These are phyloP conservation scores for Montipora capitata DNA, from an alignment of 92 coral and sea anemone genomes.

Conservation along the genomic window DNA sequence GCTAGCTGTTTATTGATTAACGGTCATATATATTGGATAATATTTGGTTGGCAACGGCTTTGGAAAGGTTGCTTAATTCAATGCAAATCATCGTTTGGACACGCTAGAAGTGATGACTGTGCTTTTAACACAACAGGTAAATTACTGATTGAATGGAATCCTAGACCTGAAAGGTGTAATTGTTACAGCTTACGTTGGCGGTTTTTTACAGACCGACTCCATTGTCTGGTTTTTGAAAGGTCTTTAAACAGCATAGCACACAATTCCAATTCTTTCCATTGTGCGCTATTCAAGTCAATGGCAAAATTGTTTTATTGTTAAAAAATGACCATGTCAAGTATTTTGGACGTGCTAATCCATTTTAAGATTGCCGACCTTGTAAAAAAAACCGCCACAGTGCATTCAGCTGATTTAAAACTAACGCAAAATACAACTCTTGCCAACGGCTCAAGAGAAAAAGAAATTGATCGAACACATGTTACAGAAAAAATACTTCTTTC, in stretches of 20 bases:
- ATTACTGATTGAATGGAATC: slow-evolving; percentile 5
- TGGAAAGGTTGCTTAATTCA: neutral
- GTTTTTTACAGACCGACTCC: neutral
- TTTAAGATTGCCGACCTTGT: neutral
- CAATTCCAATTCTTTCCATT: slow-evolving; percentile 1
- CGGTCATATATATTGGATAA: too few relatives aligned
- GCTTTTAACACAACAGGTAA: neutral
- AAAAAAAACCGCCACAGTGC: neutral
- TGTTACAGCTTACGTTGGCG: too few relatives aligned
- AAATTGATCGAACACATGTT: too few relatives aligned
- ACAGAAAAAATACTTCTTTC: too few relatives aligned
- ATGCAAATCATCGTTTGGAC: neutral
- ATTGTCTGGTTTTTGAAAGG: slow-evolving; percentile 10
- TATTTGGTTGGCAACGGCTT: slow-evolving; percentile 5
- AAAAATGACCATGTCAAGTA: slow-evolving; percentile 27
- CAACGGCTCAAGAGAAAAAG: too few relatives aligned
- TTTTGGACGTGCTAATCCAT: slow-evolving; percentile 24
- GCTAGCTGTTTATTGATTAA: too few relatives aligned
- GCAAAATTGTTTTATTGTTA: neutral
- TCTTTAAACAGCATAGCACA: neutral
- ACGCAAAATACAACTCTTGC: too few relatives aligned
- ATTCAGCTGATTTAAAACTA: neutral
- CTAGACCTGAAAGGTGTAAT: neutral
- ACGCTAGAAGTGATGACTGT: neutral
- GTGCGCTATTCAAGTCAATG: slow-evolving; percentile 12